Evolutionary conservation across 2,888 invertebrate species (phyloP), one percentile per base, ranked within the genome.

Genomic region (Laothoe populi): DNA sequence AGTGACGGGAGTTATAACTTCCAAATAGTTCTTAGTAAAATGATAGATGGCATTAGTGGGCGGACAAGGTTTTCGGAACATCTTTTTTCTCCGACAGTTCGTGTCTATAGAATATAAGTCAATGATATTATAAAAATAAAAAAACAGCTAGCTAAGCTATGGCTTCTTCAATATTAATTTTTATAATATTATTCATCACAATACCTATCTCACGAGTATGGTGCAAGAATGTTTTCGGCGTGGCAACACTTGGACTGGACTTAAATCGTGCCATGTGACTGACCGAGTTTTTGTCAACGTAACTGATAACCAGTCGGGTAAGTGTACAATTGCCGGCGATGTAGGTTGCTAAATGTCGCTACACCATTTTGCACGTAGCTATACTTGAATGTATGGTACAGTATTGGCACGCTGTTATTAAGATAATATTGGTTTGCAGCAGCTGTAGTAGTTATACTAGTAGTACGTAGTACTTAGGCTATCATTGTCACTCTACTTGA

Each of bases 271-370:
- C 19, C 53, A 61, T 61, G 63, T 67, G 68, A 35, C 62, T 67
- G 66, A 57, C 63, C 67, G 69, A 69, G 62, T 74, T 76, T 71
- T 72, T 72, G 70, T 72, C 70, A 70, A 73, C 64, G 65, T 67
- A 64, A 71, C 69, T 69, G 73, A 73, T 73, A 75, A 75, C 76
- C 71, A 73, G 75, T 76, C 65, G 19, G 57, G 48, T 62, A 44
- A 57, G 62, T n/a, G 38, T 61, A 61, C 48, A 61, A 49, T 44
- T 24, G 49, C 60, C 2, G 21, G 46, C 21, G 21, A 59, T 59
- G 46, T 59, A n/a, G 59, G 49, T 53, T 53, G 42, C 53, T 53
- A 53, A 61, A 61, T 53, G 26, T 53, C 24, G 46, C 46, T 53
- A 35, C 53, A 53, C 35, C 35, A 35, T 19, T 53, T 11, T 11